Evolutionary conservation across 2,113 vertebrate species (phyloP), one percentile per base, ranked within the genome.

Genomic region (Poeciliopsis occidentalis): DNA sequence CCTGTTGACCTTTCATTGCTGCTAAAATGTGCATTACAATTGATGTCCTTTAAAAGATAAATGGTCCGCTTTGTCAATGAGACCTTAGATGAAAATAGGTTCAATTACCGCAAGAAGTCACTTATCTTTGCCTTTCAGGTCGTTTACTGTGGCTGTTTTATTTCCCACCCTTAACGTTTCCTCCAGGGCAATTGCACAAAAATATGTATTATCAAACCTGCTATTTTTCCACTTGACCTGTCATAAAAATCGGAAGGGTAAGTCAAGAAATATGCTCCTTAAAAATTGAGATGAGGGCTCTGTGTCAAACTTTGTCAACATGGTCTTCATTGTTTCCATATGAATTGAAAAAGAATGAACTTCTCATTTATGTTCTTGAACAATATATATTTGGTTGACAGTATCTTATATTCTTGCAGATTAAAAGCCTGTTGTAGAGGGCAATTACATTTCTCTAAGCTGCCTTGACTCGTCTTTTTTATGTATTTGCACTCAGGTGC

Each of bases 181-280:
- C 68, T 79, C 70, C 60, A 64, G 75, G 26, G 31, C 54, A 84
- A 85, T 83, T 92, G 78, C 66, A 79, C 81, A 80, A 82, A 69
- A 70, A 69, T 73, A 64, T 76, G 75, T 73, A 79, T 87, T 71
- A 91, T 87, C 84, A 87, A 74, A 26, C n/a, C 82, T 81, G 80
- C 87, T 91, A 92, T 82, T 89, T 91, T 90, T 88, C 85, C 85
- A 85, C 86, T 93, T 92, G 92, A 94, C 90, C 89, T 91, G 90
- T 91, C 90, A 92, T 91, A 62, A 80, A 91, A 90, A 91, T 87
- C 78, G 81, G 79, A 78, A 76, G 90, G 85, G 92, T 90, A 87
- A 73, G 73, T 85, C 39, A 81, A 85, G 74, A 73, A 85, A 78
- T 80, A 81, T 78, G 75, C 81, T 73, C 64, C 68, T 74, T 73